Conservation (phyloP, 1,140 invertebrate genomes). For the Drosophila malerkotliana region DNA sequence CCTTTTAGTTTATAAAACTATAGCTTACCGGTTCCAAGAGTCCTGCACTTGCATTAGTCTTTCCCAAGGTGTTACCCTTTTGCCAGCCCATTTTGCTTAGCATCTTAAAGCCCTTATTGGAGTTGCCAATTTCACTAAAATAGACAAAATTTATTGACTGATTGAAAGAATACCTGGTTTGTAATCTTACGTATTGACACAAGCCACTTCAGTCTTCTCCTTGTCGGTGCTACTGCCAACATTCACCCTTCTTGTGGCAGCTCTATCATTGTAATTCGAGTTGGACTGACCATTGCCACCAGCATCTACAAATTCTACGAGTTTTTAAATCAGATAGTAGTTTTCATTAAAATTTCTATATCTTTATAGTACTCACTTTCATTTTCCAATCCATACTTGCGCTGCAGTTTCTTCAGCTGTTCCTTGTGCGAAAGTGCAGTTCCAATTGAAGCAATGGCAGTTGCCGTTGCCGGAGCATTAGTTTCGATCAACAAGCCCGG, state of each 20-base stretch:
- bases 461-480: neutral
- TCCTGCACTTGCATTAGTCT: constrained; percentile 87
- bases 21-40: constrained; percentile 91
- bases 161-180: neutral
- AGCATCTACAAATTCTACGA: constrained; percentile 74
- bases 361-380: constrained; percentile 84
- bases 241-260: constrained; percentile 88
- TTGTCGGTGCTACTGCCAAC: constrained; percentile 93
- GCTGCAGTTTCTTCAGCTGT: constrained; percentile 90
- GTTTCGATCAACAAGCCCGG: constrained; percentile 89
- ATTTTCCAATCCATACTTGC: constrained; percentile 91
- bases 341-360: neutral
- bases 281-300: constrained; percentile 52
- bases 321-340: neutral
- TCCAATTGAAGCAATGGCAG: constrained; percentile 11
- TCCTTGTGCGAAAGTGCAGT: constrained; percentile 85
- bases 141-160: constrained; percentile 1
- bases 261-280: constrained; percentile 90
- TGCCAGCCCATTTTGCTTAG: constrained; percentile 96
- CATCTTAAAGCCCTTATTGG: constrained; percentile 95
- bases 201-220: constrained; percentile 92
- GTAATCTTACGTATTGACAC: constrained; percentile 89
- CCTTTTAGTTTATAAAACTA: neutral
- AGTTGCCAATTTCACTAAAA: constrained; percentile 88
- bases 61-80: constrained; percentile 93